A percentile compares a stretch with the other conserved stretches of the same genome.
phyloP scores from a whole-genome alignment of 2,113 vertebrate species.

The Pheucticus melanocephalus region DNA sequence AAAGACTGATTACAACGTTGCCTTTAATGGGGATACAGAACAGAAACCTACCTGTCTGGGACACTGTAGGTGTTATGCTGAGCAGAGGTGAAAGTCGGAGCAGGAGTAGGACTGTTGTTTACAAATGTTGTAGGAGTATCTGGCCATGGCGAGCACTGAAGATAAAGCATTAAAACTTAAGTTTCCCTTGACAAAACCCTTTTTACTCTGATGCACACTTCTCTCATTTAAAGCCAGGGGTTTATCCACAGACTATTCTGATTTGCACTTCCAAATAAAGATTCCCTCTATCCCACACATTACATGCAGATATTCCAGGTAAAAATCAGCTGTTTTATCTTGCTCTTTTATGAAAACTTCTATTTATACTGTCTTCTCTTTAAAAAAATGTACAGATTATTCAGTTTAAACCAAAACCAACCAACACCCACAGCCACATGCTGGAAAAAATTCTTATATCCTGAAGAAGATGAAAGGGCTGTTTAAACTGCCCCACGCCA shows the following conservation, averaged over 20 bases:
- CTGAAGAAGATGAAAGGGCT: neutral
- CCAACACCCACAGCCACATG: neutral
- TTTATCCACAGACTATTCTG: neutral
- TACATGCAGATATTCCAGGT: neutral
- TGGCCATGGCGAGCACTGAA: slow-evolving; percentile 91
- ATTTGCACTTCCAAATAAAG: neutral
- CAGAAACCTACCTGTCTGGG: slow-evolving; percentile 83
- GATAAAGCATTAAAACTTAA: neutral
- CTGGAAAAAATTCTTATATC: neutral
- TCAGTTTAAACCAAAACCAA: neutral
- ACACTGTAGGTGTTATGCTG: slow-evolving; percentile 83
- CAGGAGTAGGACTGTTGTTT: slow-evolving; percentile 84
- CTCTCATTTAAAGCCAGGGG: neutral
- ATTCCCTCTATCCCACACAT: neutral
- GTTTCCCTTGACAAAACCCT: neutral
- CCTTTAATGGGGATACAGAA: neutral
- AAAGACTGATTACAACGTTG: neutral
- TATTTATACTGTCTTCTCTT: neutral
- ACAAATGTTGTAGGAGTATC: slow-evolving; percentile 83
- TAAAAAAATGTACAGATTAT: neutral
- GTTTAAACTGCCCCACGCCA: neutral
- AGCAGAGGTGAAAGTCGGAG: slow-evolving; percentile 82
- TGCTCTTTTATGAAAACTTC: neutral
- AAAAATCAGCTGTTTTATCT: neutral
- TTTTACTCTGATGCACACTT: neutral